These are phyloP conservation scores for Gambusia holbrooki DNA, from an alignment of 2,113 vertebrate species.

Conservation along the genomic window DNA sequence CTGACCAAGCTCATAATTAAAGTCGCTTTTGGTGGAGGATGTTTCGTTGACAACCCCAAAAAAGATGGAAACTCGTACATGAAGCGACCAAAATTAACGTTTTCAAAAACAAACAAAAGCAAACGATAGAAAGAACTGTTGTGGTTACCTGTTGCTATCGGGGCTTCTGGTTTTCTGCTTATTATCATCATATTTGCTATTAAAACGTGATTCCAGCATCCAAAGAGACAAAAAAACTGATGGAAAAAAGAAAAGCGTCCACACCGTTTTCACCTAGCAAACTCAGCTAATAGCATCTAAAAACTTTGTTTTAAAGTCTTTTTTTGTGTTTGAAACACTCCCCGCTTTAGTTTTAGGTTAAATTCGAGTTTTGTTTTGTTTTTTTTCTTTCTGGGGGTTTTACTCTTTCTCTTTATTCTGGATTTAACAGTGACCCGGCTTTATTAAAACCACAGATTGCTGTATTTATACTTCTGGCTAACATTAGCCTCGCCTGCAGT, in stretches of 20 bases:
- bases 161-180: constrained; percentile 88
- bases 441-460: neutral
- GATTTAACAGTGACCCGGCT: constrained; percentile 2
- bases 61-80: neutral
- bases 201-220: constrained; percentile 73
- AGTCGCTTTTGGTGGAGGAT: too few species aligned
- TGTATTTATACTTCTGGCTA: neutral
- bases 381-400: neutral
- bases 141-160: constrained; percentile 85
- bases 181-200: constrained; percentile 84
- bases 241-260: constrained; percentile 12
- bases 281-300: constrained; percentile 26
- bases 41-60: neutral
- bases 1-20: too few species aligned
- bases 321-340: constrained; percentile 1
- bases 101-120: neutral
- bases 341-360: neutral
- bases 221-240: constrained; percentile 51
- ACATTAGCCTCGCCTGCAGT: constrained; percentile 37
- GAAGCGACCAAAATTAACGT: neutral
- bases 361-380: constrained; percentile 3
- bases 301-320: constrained; percentile 4
- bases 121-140: neutral
- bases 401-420: neutral
- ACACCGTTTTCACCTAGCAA: constrained; percentile 24